Evolutionary conservation across 1,140 invertebrate species (phyloP).

Genomic region (Geopemphigus sp.): DNA sequence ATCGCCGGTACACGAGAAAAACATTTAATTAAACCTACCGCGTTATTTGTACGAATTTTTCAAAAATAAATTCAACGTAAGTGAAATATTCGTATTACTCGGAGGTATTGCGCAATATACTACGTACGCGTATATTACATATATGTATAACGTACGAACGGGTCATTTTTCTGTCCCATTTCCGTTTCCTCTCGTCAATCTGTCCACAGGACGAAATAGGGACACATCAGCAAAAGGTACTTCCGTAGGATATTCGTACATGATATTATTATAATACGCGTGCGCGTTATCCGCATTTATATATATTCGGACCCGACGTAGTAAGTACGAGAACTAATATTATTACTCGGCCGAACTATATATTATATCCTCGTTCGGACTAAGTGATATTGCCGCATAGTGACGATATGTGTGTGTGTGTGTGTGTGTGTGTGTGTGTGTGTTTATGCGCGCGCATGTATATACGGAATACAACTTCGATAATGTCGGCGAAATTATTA

Average conservation of each 20-base stretch:
- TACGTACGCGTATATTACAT: no score
- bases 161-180: background rate
- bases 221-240: background rate
- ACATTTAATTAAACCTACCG: no score
- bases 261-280: no score
- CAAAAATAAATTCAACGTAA: no score
- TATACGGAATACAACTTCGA: background rate
- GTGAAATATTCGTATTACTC: no score
- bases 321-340: background rate
- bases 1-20: no score
- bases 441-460: no score
- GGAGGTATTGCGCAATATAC: no score
- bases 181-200: background rate
- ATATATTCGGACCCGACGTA: no score
- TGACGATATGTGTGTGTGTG: background rate
- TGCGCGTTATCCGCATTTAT: background rate
- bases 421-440: background rate
- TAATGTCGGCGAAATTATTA: background rate
- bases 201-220: background rate
- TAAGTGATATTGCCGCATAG: background rate
- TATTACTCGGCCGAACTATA: background rate
- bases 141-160: no score
- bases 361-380: background rate
- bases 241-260: background rate
- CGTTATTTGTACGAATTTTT: no score